phyloP scores from a whole-genome alignment of 2,888 invertebrate genomes.

The Drepanosiphum platanoidis region DNA sequence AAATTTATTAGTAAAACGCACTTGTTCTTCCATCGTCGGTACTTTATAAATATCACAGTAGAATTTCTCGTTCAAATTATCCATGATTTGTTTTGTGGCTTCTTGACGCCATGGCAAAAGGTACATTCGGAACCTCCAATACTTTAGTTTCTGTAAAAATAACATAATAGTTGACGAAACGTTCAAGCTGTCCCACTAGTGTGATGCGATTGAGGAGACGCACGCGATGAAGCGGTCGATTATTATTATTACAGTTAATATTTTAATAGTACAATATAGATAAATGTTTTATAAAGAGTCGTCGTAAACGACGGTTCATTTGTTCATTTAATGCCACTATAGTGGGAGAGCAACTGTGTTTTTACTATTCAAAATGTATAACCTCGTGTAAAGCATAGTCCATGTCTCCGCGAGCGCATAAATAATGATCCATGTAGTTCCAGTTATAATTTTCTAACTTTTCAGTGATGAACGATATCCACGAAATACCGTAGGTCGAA shows the following conservation, averaged over 20 bases:
- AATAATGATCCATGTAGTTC: constrained; percentile 97
- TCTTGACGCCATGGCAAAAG: constrained; percentile 84
- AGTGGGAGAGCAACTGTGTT: not conserved
- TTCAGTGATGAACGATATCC: constrained; percentile 93
- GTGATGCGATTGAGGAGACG: no score
- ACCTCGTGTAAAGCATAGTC: constrained; percentile 84
- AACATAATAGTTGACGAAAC: no score
- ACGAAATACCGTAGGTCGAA: constrained; percentile 91
- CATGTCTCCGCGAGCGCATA: constrained; percentile 92
- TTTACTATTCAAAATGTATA: constrained; percentile 69
- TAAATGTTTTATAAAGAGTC: no score
- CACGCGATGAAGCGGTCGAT: no score
- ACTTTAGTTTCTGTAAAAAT: constrained; percentile 81
- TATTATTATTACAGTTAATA: no score
- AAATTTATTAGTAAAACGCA: constrained; percentile 76
- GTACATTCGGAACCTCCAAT: constrained; percentile 91
- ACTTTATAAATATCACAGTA: constrained; percentile 88
- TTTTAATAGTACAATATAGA: no score
- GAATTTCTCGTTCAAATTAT: constrained; percentile 74
- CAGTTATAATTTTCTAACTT: constrained; percentile 96
- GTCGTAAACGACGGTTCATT: no score
- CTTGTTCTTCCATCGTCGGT: constrained; percentile 72
- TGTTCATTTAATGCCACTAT: not conserved
- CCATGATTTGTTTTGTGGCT: constrained; percentile 76
- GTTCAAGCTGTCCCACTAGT: no score